phyloP scores from a whole-genome alignment of 2,888 invertebrate species.

The Sarcophaga variegata region DNA sequence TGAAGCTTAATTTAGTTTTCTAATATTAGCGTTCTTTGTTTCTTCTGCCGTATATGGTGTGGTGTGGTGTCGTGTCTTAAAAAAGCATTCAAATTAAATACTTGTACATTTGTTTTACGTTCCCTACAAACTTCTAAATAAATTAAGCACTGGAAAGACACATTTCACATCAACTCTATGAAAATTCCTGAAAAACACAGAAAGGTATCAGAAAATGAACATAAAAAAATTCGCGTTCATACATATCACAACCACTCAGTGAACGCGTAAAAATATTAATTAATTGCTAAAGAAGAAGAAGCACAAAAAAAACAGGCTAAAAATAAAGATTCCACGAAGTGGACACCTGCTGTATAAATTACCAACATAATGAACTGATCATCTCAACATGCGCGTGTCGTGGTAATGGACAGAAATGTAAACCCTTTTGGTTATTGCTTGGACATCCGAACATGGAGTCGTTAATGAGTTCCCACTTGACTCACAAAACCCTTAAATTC shows the following conservation, averaged over 20 bases:
- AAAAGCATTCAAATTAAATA: constrained; percentile 1
- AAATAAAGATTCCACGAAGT: no score
- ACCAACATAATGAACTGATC: constrained; percentile 9
- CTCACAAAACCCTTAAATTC: constrained; percentile 50
- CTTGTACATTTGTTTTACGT: background rate
- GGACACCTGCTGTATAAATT: constrained; percentile 45
- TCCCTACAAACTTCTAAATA: constrained; percentile 17
- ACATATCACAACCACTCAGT: constrained; percentile 27
- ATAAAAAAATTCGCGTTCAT: constrained; percentile 3
- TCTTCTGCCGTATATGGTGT: no score
- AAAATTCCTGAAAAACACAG: constrained; percentile 33
- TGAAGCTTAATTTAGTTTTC: no score
- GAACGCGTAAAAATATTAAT: constrained; percentile 60
- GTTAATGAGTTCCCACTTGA: constrained; percentile 32
- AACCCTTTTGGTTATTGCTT: constrained; percentile 27
- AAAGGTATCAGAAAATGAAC: no score
- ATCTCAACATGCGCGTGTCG: constrained; percentile 38
- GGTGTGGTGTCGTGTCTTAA: no score
- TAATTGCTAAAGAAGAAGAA: constrained; percentile 42
- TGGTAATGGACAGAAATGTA: constrained; percentile 12
- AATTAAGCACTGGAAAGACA: background rate
- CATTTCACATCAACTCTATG: constrained; percentile 30
- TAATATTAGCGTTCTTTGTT: no score
- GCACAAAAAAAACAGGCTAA: background rate
- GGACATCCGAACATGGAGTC: constrained; percentile 36